A percentile compares a stretch with the other conserved stretches of the same genome.
These are phyloP conservation scores for Eilema sororculum DNA, from an alignment of 2,888 invertebrate genomes.

Conservation along the genomic window DNA sequence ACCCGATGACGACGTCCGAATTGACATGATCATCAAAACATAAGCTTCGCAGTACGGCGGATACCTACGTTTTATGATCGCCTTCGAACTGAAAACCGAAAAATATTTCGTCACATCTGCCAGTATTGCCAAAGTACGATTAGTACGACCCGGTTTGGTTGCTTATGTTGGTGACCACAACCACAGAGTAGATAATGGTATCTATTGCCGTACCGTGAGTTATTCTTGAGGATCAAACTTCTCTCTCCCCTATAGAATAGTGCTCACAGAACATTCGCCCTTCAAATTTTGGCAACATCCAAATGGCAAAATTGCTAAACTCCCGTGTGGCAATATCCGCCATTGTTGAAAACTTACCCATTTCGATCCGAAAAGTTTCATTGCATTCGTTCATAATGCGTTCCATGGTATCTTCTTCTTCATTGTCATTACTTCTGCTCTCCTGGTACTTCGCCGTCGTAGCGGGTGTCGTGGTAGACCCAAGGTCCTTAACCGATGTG, in stretches of 20 bases:
- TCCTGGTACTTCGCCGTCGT: conserved; percentile 26
- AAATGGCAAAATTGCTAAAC: too few species aligned
- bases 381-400: conserved; percentile 81
- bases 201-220: too few species aligned
- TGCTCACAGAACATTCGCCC: not conserved
- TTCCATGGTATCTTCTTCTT: conserved; percentile 69
- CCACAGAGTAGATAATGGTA: too few species aligned
- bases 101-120: too few species aligned
- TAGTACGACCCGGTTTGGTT: not conserved
- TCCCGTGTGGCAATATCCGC: too few species aligned
- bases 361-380: conserved; percentile 83
- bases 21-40: too few species aligned
- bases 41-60: too few species aligned
- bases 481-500: conserved; percentile 18
- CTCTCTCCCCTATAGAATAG: not conserved
- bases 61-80: too few species aligned
- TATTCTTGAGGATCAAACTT: not conserved
- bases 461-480: conserved; percentile 8
- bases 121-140: not conserved
- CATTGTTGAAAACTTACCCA: conserved; percentile 69
- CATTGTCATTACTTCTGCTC: conserved; percentile 34
- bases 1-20: too few species aligned
- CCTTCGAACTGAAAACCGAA: too few species aligned
- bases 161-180: not conserved
- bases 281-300: too few species aligned